phyloP scores from a whole-genome alignment of 2,888 invertebrate genomes.

The Metacarcinus magister region DNA sequence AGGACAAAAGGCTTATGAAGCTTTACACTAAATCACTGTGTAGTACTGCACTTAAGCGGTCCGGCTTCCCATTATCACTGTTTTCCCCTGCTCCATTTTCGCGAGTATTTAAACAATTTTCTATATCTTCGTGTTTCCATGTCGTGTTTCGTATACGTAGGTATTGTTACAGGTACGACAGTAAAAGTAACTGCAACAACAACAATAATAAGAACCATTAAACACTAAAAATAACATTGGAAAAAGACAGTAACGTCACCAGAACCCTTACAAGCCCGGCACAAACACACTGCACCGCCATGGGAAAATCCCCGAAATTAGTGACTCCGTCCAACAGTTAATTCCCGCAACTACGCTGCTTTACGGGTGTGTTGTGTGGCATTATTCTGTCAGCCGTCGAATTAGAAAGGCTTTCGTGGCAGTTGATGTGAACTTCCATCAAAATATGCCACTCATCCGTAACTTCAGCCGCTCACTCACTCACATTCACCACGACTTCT shows the following conservation, averaged over 20 bases:
- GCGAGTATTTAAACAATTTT: no score
- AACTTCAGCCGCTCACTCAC: not conserved
- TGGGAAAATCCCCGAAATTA: not conserved
- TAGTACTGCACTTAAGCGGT: no score
- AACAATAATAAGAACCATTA: not conserved
- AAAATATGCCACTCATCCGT: not conserved
- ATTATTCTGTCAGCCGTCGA: not conserved
- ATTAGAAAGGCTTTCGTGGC: not conserved
- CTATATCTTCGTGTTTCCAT: no score
- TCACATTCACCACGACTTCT: no score
- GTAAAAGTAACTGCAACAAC: not conserved
- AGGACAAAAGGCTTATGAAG: no score
- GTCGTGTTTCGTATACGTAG: no score
- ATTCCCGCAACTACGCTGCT: not conserved
- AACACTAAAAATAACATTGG: not conserved
- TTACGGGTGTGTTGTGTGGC: not conserved
- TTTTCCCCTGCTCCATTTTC: no score
- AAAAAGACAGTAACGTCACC: not conserved
- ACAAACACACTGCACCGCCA: not conserved
- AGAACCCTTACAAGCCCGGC: not conserved
- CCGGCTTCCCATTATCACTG: no score
- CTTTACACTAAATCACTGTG: no score
- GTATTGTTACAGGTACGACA: no score
- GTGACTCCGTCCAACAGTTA: not conserved
- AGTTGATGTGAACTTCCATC: not conserved